Evolutionary conservation across 2,797 vertebrate species (phyloP).

Genomic region (Pseudotriccus pelzelni): DNA sequence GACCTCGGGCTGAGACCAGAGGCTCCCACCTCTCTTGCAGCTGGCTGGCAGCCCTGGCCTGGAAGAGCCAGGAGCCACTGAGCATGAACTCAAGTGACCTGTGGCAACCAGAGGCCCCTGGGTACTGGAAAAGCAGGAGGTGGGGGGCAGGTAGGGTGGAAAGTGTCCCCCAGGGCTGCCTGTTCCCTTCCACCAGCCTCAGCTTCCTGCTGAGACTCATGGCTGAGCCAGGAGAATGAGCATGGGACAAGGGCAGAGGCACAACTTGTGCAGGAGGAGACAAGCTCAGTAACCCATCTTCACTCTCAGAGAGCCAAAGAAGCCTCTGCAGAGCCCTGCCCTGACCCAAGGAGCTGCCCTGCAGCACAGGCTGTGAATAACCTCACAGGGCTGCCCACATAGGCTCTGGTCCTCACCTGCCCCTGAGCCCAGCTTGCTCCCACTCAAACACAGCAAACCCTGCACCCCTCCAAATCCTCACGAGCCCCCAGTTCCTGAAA

Average conservation of each 20-base stretch:
- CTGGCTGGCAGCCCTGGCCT: not conserved
- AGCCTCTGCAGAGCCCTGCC: not conserved
- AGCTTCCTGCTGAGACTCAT: not conserved
- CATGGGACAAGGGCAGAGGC: not conserved
- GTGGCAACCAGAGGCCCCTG: not conserved
- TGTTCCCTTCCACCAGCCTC: not conserved
- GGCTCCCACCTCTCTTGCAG: not conserved
- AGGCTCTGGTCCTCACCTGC: not conserved
- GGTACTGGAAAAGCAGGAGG: not conserved
- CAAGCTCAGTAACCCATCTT: not conserved
- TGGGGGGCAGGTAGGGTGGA: not conserved
- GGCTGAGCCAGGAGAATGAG: not conserved
- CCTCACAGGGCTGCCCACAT: not conserved
- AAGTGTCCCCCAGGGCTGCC: not conserved
- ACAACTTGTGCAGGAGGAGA: not conserved
- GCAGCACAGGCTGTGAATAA: not conserved
- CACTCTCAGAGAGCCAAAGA: not conserved
- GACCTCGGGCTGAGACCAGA: not conserved
- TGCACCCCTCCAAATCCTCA: not conserved
- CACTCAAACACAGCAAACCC: not conserved
- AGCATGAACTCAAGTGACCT: not conserved
- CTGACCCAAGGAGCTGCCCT: not conserved
- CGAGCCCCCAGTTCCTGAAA: not conserved
- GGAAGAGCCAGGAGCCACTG: not conserved
- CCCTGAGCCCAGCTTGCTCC: not conserved